Evolutionary conservation across 2,888 invertebrate genomes (phyloP), one percentile per base, ranked within the genome.

Genomic region (Eilema caniola): DNA sequence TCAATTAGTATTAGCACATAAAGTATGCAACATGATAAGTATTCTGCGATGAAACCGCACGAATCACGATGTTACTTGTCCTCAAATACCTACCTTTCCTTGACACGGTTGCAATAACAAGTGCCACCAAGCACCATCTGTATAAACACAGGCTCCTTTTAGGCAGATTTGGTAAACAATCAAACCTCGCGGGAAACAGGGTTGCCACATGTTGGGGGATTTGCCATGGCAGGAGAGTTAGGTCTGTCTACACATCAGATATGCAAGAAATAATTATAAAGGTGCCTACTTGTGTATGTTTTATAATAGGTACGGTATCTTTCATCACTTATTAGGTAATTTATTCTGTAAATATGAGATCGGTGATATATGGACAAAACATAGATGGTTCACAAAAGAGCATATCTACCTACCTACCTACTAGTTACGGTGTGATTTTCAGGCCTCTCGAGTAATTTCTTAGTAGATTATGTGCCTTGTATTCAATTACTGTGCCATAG

Each of bases 61-160:
- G 33, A 37, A 37, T 37, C 33, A 20, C 20, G 33, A 37, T 20
- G 41, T 3, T 2, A 16, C 33, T 23, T 20, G 41, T 41, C 62
- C 62, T 41, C 62, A 25, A 4, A 37, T 8, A 41, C 8, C 41
- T 8, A 41, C 8, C 41, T 41, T 41, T 41, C 62, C 62, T 41
- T 62, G 62, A 41, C 62, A 62, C 62, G n/a, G 7, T 62, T 62
- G 62, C 33, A 23, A 33, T 8, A 62, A 41, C 41, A 41, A 41
- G 24, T 62, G 62, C 53, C 53, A 10, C n/a, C 53, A n/a, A 53
- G 41, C 62, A 62, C 16, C 62, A 62, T 62, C 41, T 23, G 25
- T 25, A 14, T 41, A 41, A 41, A 62, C 25, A 41, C 24, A 41
- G 41, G 24, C 25, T 41, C 23, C 3, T 25, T 41, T 25, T 62